Base-by-base conservation (phyloP, 2,888 invertebrate species). In the Sericinus montela region DNA sequence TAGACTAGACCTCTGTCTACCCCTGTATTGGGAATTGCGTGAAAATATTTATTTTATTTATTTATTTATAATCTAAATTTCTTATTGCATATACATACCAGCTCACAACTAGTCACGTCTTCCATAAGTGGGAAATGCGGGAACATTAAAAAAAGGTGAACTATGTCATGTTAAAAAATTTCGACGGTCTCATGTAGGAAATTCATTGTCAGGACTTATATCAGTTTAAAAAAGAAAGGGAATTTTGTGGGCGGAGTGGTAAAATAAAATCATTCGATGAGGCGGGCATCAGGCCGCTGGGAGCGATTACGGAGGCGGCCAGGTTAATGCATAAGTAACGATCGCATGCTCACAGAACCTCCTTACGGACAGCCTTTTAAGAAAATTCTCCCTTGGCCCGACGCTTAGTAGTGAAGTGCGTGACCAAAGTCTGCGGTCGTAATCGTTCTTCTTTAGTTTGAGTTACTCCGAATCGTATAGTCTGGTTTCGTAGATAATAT, bases 301-400 rank as follows among this genome's bases (percentile, higher is more conserved):
- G 90, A 88, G 69, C 89, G 83, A 84, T 90, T 90, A 87, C 75
- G 69, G 69, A 73, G 75, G 79, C 76, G 75, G 73, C 74, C 80
- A 69, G 77, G 78, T 84, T 89, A 89, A 91, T 91, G 90, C 90
- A 91, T 91, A 90, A 91, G 86, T 91, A 90, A 91, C 90, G 89
- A 80, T 83, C 74, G 78, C 81, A 82, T 86, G 78, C 65, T 68
- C 57, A 64, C 59, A 48, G 50, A 52, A 53, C 54, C 62, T 57
- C 61, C 68, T 66, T 63, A 70, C 65, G 75, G 76, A 63, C 66
- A 68, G 63, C 72, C 77, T 78, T 78, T 79, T 79, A 77, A 73
- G 72, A 66, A 72, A 72, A 72, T 72, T 69, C 66, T 68, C 67
- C 67, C 65, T 59, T 53, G 51, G 56, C 56, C 45, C 59, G 49